A percentile compares a stretch with the other conserved stretches of the same genome.
Evolutionary conservation across 2,888 invertebrate genomes (phyloP).

Genomic region (Chloroclystis v-ata): DNA sequence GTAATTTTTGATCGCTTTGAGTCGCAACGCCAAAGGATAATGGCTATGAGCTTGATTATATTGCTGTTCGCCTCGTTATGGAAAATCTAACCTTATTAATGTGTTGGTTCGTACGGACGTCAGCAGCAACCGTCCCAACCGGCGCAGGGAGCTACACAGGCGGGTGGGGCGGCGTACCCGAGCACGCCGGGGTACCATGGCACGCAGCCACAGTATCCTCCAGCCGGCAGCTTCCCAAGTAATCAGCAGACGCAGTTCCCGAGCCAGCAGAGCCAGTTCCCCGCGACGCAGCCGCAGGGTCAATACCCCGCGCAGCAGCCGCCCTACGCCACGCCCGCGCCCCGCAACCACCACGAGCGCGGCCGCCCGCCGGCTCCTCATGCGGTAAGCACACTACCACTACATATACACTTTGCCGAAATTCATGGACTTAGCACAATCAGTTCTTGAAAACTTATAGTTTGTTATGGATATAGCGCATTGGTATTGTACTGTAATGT

Average conservation of each 20-base stretch:
- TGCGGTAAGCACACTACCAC: no score
- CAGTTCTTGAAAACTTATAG: no score
- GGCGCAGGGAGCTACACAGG: constrained; percentile 75
- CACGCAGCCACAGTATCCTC: constrained; percentile 76
- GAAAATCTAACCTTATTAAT: constrained; percentile 79
- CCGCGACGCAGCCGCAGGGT: constrained; percentile 20
- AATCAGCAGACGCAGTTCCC: constrained; percentile 60
- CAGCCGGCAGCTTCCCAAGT: constrained; percentile 74
- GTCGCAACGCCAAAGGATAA: constrained; percentile 63
- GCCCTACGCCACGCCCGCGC: constrained; percentile 58
- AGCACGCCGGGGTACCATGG: constrained; percentile 76
- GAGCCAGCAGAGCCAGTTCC: constrained; percentile 45
- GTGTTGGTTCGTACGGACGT: constrained; percentile 79
- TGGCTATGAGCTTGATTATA: constrained; percentile 69
- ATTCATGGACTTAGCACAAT: no score
- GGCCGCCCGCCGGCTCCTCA: constrained; percentile 75
- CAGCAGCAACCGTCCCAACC: constrained; percentile 79
- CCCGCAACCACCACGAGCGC: constrained; percentile 74
- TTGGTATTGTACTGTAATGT: no score
- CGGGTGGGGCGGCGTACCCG: constrained; percentile 73
- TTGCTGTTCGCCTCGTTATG: constrained; percentile 74
- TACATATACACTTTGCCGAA: no score
- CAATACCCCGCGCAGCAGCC: constrained; percentile 61
- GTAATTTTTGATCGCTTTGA: constrained; percentile 72
- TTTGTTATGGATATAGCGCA: no score